A percentile compares a stretch with the other conserved stretches of the same genome.
These are phyloP conservation scores for Philotrypesis tridentata DNA, from an alignment of 1,140 invertebrate genomes.

Conservation along the genomic window DNA sequence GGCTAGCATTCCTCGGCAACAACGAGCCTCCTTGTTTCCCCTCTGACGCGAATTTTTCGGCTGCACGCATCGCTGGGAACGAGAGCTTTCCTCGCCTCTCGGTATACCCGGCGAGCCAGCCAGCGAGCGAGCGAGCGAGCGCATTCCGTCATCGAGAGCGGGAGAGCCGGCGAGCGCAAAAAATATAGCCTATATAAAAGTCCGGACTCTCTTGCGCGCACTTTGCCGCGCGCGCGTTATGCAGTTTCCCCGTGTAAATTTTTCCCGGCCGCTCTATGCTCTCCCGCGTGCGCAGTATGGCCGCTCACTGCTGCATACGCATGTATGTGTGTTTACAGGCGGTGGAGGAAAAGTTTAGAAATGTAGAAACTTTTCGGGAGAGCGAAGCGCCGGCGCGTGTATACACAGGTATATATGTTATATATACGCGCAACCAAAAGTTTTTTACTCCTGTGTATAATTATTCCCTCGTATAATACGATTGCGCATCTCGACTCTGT, in stretches of 20 bases:
- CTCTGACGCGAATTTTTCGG: constrained; percentile 30
- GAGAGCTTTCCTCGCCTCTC: constrained; percentile 22
- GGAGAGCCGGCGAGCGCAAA: not conserved
- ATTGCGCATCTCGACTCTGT: no score
- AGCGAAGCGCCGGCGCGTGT: not conserved
- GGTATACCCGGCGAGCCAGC: no score
- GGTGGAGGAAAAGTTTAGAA: no score
- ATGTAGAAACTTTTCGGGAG: no score
- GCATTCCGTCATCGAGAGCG: constrained; percentile 17
- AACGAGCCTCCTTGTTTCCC: constrained; percentile 8
- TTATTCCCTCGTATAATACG: no score
- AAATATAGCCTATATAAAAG: not conserved
- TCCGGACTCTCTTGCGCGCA: not conserved
- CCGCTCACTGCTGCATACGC: no score
- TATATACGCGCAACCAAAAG: no score
- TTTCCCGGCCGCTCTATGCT: not conserved
- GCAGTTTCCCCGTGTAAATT: not conserved
- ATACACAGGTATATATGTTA: not conserved
- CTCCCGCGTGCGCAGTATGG: no score
- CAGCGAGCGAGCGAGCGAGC: no score
- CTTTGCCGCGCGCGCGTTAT: not conserved
- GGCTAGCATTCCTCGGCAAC: constrained; percentile 17
- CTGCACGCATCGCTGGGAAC: constrained; percentile 16
- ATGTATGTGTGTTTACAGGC: no score
- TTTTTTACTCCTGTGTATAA: no score